Percentiles rank a stretch among this genome's conserved stretches.
These are phyloP conservation scores for Phalacrocorax brasilianus DNA, from an alignment of 2,113 vertebrate species.

Conservation along the genomic window DNA sequence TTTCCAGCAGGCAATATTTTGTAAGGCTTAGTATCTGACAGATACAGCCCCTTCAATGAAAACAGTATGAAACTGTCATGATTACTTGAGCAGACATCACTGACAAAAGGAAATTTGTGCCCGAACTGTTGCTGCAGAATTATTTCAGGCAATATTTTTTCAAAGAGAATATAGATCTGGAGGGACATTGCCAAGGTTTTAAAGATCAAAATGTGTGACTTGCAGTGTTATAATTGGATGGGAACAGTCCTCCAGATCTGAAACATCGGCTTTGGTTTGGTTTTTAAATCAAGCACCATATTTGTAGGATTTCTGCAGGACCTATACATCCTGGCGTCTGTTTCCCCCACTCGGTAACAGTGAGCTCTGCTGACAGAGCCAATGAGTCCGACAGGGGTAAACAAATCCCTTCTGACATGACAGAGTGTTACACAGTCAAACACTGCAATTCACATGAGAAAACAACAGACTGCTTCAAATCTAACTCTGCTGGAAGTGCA, in stretches of 20 bases:
- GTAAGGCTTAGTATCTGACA: slow-evolving; percentile 43
- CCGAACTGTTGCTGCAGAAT: slow-evolving; percentile 42
- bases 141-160: slow-evolving; percentile 47
- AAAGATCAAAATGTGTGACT: slow-evolving; percentile 54
- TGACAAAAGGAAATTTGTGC: slow-evolving; percentile 54
- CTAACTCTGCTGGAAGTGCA: background rate
- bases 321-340: background rate
- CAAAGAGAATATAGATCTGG: slow-evolving; percentile 55
- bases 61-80: slow-evolving; percentile 55
- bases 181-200: slow-evolving; percentile 39
- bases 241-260: slow-evolving; percentile 55
- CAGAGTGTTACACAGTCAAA: slow-evolving; percentile 5
- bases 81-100: slow-evolving; percentile 41
- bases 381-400: background rate
- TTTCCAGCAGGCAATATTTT: slow-evolving; percentile 52
- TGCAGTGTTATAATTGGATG: slow-evolving; percentile 44
- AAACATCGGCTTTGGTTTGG: slow-evolving; percentile 44
- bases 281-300: slow-evolving; percentile 47
- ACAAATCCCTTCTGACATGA: slow-evolving; percentile 37
- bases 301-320: slow-evolving; percentile 26
- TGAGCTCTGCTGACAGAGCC: slow-evolving; percentile 49
- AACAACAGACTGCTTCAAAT: background rate
- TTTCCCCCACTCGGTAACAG: background rate
- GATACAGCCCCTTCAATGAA: slow-evolving; percentile 56
- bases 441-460: background rate